A percentile compares a stretch with the other conserved stretches of the same genome.
phyloP scores from a whole-genome alignment of 1,140 invertebrate species.

The Drosophila ohnishii region DNA sequence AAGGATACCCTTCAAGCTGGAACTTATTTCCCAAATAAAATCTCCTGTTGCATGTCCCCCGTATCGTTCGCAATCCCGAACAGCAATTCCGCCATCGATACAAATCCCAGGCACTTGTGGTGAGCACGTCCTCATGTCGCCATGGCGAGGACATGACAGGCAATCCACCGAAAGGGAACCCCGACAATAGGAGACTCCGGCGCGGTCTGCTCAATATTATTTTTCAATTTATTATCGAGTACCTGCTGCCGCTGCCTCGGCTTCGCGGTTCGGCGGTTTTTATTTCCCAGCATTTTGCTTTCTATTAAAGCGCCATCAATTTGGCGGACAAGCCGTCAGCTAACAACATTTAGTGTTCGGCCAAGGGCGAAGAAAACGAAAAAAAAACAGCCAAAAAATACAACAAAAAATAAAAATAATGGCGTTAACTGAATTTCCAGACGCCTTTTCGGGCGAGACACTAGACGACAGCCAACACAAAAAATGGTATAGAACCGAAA shows the following conservation, averaged over 20 bases:
- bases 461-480: conserved; percentile 8
- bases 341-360: conserved; percentile 47
- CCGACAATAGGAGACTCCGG: conserved; percentile 16
- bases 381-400: background rate
- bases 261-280: conserved; percentile 57
- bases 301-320: conserved; percentile 72
- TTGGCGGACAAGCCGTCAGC: conserved; percentile 47
- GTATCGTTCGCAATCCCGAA: background rate
- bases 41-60: conserved; percentile 28
- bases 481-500: conserved; percentile 7
- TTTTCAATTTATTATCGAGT: conserved; percentile 77
- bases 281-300: conserved; percentile 54
- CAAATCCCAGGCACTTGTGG: conserved; percentile 46
- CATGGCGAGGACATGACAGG: conserved; percentile 39
- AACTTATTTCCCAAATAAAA: conserved; percentile 21
- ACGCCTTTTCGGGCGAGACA: conserved; percentile 31
- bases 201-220: conserved; percentile 74
- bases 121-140: conserved; percentile 42
- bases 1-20: conserved; percentile 11
- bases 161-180: conserved; percentile 21
- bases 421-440: conserved; percentile 56
- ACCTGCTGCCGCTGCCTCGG: conserved; percentile 46
- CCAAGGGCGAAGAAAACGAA: conserved; percentile 22
- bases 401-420: conserved; percentile 40
- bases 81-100: conserved; percentile 24